phyloP scores from a whole-genome alignment of 2,888 invertebrate genomes.

The Pyrgus malvae region DNA sequence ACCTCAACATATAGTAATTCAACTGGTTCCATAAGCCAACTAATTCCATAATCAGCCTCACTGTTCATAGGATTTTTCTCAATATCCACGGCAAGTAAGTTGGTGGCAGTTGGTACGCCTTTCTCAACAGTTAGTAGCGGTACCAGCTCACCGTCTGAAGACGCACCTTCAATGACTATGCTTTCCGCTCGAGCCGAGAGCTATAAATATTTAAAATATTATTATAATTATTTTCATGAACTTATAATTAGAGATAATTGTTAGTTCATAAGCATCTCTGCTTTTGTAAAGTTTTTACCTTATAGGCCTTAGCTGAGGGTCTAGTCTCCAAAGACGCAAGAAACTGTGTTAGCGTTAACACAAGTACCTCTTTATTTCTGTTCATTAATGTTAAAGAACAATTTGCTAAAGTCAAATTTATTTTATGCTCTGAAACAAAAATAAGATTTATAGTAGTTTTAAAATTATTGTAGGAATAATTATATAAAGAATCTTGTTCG shows the following conservation, averaged over 20 bases:
- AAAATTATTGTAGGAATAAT: no score
- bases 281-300: conserved; percentile 58
- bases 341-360: conserved; percentile 87
- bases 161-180: conserved; percentile 88
- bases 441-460: neutral
- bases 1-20: conserved; percentile 91
- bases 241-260: neutral
- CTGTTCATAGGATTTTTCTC: conserved; percentile 86
- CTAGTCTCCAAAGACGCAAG: conserved; percentile 85
- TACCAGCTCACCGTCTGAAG: conserved; percentile 86
- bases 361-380: conserved; percentile 86
- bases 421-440: conserved; percentile 85
- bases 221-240: neutral
- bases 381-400: conserved; percentile 86
- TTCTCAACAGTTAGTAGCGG: conserved; percentile 82
- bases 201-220: conserved; percentile 38
- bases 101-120: conserved; percentile 80
- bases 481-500: no score
- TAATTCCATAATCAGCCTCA: conserved; percentile 86
- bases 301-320: conserved; percentile 85
- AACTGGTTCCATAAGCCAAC: conserved; percentile 86
- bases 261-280: no score
- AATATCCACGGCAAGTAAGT: conserved; percentile 87
- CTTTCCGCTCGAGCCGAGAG: conserved; percentile 87
- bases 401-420: conserved; percentile 88